Conservation (phyloP, 2,888 invertebrate genomes). For the Imbricaverruca yamaguchii region DNA sequence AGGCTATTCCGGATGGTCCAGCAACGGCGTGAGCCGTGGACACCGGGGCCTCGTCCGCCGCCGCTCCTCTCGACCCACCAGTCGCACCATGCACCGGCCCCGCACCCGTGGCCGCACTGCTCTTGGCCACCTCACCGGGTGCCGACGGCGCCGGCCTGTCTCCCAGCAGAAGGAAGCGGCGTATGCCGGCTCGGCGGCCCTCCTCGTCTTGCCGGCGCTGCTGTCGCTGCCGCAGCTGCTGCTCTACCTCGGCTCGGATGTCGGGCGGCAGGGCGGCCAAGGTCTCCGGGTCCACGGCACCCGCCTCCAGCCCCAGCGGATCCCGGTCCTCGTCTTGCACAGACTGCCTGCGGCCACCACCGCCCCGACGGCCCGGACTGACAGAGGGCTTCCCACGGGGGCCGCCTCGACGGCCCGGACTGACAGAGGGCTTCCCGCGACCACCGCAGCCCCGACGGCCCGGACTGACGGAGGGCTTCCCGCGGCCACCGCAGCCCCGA, state of each 20-base stretch:
- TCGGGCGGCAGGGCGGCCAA: conserved; percentile 42
- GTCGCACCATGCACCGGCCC: neutral
- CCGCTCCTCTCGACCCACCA: neutral
- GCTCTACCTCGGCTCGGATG: conserved; percentile 41
- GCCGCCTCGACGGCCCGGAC: neutral
- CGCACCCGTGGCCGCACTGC: neutral
- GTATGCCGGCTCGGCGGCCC: neutral
- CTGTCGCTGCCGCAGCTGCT: conserved; percentile 27
- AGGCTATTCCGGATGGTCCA: neutral
- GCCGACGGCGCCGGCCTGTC: too few relatives aligned
- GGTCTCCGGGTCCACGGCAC: conserved; percentile 42
- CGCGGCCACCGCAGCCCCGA: neutral
- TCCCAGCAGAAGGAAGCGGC: neutral
- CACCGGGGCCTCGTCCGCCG: neutral
- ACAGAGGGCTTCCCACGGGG: neutral
- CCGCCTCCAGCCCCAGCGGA: conserved; percentile 46
- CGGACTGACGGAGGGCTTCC: neutral
- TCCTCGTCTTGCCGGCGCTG: neutral
- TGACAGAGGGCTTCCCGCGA: neutral
- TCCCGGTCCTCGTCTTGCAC: neutral
- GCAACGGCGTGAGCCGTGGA: neutral
- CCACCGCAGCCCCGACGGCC: neutral
- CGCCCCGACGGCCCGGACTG: neutral
- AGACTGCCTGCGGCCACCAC: too few relatives aligned
- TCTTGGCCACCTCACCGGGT: too few relatives aligned